These are phyloP conservation scores for Antennarius striatus DNA, from an alignment of 2,113 vertebrate species.

Conservation along the genomic window DNA sequence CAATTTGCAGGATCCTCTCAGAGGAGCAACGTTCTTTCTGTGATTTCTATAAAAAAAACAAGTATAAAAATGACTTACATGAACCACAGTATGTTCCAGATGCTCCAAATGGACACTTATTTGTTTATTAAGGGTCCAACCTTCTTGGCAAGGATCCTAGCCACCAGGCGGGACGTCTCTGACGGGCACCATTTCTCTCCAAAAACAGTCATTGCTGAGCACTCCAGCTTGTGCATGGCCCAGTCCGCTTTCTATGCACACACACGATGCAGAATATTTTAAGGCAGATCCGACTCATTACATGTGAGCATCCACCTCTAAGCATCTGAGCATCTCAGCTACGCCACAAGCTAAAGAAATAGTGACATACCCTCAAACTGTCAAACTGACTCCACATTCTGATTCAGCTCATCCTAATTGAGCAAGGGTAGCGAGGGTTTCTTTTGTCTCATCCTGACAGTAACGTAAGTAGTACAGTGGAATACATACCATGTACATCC, in stretches of 20 bases:
- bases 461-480: no score
- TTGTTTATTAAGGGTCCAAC: slow-evolving; percentile 70
- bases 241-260: slow-evolving; percentile 88
- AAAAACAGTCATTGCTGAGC: slow-evolving; percentile 88
- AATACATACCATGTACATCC: no score
- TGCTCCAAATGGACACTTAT: background rate
- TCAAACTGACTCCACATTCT: no score
- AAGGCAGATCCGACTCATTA: no score
- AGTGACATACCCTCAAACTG: no score
- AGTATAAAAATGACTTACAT: background rate
- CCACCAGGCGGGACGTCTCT: slow-evolving; percentile 88
- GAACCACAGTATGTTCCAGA: background rate
- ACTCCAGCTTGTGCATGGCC: slow-evolving; percentile 96
- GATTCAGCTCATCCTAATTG: no score
- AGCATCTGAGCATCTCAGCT: no score
- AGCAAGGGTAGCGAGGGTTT: no score
- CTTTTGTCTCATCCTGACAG: no score
- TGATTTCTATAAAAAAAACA: slow-evolving; percentile 78
- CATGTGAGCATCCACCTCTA: no score
- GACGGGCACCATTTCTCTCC: slow-evolving; percentile 93
- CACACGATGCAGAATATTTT: background rate
- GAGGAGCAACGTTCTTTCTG: slow-evolving; percentile 85
- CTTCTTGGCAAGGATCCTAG: slow-evolving; percentile 92
- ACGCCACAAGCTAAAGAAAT: no score
- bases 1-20: slow-evolving; percentile 85